Base-by-base conservation (phyloP, 2,113 vertebrate genomes). In the Pipra filicauda region DNA sequence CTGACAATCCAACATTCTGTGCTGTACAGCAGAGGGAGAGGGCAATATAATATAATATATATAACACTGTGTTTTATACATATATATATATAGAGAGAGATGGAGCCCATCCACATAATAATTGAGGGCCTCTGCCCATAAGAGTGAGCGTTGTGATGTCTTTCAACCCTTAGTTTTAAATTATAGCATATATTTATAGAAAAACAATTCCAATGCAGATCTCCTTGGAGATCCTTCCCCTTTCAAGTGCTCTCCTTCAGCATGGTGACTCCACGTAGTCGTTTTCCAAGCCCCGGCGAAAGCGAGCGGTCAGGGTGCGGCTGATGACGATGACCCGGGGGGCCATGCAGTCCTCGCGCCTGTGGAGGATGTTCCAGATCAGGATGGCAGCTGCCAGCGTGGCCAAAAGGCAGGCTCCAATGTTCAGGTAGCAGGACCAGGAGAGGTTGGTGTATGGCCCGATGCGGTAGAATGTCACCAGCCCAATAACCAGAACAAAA, bases 231-330 rank as follows among this genome's bases (percentile, higher is more conserved):
- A 64, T 33, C 70, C 43, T 30, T 71, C 13, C 66, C 71, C 48
- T 61, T 43, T 23, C 33, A 39, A 35, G 39, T 49, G 31, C 21
- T 5, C 54, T 24, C 15, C 62, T 84, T 99, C 98, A 99, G 97
- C 99, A 99, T 0, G 99, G 99, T 0, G 99, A 99, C 97, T 99
- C 99, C 39, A 99, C 99, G 0, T 99, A 99, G 96, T 99, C 99
- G 1, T 99, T 99, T 64, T 99, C 99, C 28, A 98, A 96, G 31
- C 99, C 98, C 0, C 98, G 98, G 71, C 99, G 98, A 73, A 99
- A 98, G 74, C 98, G 98, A 1, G 99, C 98, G 0, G 98, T 97
- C 81, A 99, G 97, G 11, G 99, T 98, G 24, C 98, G 99, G 86
- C 99, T 99, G 96, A 99, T 99, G 96, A 99, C 98, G 3, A 99